Base-by-base conservation (phyloP, 2,113 vertebrate genomes). In the Aphyosemion australe region DNA sequence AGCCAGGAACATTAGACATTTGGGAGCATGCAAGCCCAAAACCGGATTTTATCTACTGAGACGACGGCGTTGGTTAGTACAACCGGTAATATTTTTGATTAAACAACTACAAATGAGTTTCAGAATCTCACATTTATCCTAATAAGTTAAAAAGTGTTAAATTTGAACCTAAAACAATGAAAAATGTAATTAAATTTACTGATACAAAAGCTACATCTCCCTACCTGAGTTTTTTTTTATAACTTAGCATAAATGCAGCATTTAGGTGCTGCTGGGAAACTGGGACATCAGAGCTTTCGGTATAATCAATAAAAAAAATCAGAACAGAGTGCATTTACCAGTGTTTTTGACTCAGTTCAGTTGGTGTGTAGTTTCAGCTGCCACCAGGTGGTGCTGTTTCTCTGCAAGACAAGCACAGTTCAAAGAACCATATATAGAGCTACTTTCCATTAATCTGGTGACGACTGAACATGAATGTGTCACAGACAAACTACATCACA, bases 1-100 rank as follows among this genome's bases (percentile, higher is more conserved):
- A 80, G 79, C 68, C 73, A 80, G 59, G 58, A 84, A 83, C 82
- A 85, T 37, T 6, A 37, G 54, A 76, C 55, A 78, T 72, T 72
- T 47, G 74, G 52, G 52, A 37, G 55, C 75, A 83, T n/a, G 39
- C 52, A 72, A 74, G 56, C 14, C 63, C 57, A 56, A 52, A 69
- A 42, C 61, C 41, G 47, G 42, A 63, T 63, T 56, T 47, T n/a
- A 31, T 21, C 31, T 52, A 56, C 26, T 66, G n/a, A 57, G 19
- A 66, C 9, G 5, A 48, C n/a, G 56, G 73, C 41, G 49, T 46
- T 70, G 37, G 54, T 56, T 55, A 34, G 57, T 66, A 47, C 53
- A 66, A 61, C 39, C 75, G 6, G 34, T 5, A 26, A 26, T 37
- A 37, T 37, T 5, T 37, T 37, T 37, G 34, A 37, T 37, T 37